Conservation (phyloP, 1,140 invertebrate species). For the Psix sp. region DNA sequence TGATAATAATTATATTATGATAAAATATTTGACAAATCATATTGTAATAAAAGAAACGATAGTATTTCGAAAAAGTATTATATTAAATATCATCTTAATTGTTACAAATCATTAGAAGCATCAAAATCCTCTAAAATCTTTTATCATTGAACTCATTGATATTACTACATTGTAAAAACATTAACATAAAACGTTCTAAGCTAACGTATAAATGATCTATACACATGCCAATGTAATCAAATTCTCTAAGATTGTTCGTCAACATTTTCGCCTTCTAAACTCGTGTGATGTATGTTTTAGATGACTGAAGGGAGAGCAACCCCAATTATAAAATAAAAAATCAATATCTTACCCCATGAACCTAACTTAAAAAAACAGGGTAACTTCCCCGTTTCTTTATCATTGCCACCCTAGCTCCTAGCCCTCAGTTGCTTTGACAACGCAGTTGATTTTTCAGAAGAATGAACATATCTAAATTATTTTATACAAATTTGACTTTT, state of each 20-base stretch:
- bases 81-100: too few relatives aligned
- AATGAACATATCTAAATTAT: too few relatives aligned
- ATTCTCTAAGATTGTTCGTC: constrained; percentile 48
- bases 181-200: too few relatives aligned
- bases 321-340: constrained; percentile 79
- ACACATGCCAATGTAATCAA: constrained; percentile 51
- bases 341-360: constrained; percentile 76
- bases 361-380: constrained; percentile 73
- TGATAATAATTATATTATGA: too few relatives aligned
- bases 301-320: constrained; percentile 73
- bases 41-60: too few relatives aligned
- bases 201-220: constrained; percentile 23
- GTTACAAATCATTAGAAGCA: too few relatives aligned
- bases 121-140: too few relatives aligned
- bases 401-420: constrained; percentile 67
- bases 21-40: too few relatives aligned
- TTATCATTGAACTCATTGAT: too few relatives aligned
- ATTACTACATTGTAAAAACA: too few relatives aligned
- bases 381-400: constrained; percentile 70
- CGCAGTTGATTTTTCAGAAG: constrained; percentile 66
- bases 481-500: too few relatives aligned
- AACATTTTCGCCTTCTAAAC: constrained; percentile 51
- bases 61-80: too few relatives aligned
- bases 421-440: constrained; percentile 60
- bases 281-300: constrained; percentile 74